Percentiles rank a stretch among this genome's conserved stretches.
Conservation (phyloP, 2,113 vertebrate species). For the Toxotes jaculatrix region DNA sequence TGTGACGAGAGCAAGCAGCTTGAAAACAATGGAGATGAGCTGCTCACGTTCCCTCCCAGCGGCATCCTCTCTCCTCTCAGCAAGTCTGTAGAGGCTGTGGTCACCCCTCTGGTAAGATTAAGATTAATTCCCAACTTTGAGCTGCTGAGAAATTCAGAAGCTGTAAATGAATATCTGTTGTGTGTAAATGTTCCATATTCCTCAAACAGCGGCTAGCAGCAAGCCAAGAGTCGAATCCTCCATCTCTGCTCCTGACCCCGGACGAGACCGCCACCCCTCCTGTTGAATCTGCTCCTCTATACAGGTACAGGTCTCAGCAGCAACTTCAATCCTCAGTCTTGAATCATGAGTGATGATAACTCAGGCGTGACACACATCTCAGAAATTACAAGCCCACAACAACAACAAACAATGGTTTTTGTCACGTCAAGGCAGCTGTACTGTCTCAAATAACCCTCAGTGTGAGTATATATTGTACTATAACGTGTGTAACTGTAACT, state of each 20-base stretch:
- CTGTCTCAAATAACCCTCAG: not conserved
- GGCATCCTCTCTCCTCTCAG: conserved; percentile 85
- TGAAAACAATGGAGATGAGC: conserved; percentile 73
- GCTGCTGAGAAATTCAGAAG: not conserved
- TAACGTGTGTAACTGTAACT: not conserved
- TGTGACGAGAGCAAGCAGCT: conserved; percentile 19
- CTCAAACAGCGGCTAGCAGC: conserved; percentile 68
- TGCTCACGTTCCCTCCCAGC: conserved; percentile 77
- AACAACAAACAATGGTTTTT: no score
- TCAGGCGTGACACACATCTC: no score
- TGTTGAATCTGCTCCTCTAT: conserved; percentile 73
- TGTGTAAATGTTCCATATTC: not conserved
- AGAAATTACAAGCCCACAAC: no score
- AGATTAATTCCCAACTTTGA: not conserved
- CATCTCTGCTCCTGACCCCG: conserved; percentile 52
- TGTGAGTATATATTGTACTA: not conserved
- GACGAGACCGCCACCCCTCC: conserved; percentile 37
- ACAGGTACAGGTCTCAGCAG: conserved; percentile 75
- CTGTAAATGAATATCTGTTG: not conserved
- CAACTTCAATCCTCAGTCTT: not conserved
- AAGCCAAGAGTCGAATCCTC: conserved; percentile 49
- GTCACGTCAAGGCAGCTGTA: not conserved
- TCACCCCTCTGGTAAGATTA: conserved; percentile 84
- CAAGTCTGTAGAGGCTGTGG: conserved; percentile 83
- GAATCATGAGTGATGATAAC: no score